Evolutionary conservation across 1,140 invertebrate species (phyloP), one percentile per base, ranked within the genome.

Genomic region (Calliphora vicina): DNA sequence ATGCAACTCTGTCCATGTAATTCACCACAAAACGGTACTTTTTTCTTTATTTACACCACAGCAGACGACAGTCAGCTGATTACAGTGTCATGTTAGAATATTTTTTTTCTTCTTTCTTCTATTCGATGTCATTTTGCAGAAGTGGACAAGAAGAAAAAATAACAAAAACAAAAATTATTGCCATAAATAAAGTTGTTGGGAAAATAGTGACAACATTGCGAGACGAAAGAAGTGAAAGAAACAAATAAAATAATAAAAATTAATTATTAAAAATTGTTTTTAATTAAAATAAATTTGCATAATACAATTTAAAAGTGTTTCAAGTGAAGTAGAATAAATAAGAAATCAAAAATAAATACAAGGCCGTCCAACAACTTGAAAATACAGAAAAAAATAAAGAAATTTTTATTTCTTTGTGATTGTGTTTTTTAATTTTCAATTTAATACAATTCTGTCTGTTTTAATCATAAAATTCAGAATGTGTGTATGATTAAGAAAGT

Each of bases 131-230:
- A 43, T 23, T 78, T 20, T 78, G 43, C 74, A 78, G 35, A 57
- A 25, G 20, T 67, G 61, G 9, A 67, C 23, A 57, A 57, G n/a
- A 57, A 67, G 61, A 57, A 67, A 67, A 5, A 67, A 23, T 67
- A 67, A 67, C 61, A 67, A 67, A 67, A 67, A 67, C 61, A 67
- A 35, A 35, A 67, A 25, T 67, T 67, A 67, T 67, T 67, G 61
- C 61, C 20, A 67, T 10, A 67, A 67, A 67, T 67, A 67, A 67
- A 67, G 8, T 67, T 67, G 61, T 20, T 23, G 61, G 35, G n/a
- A n/a, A 57, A 57, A 57, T 57, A 57, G 50, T n/a, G 50, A 35
- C 35, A 57, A 57, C 50, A 57, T 57, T 57, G 50, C 50, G 50
- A 57, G 9, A 67, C 23, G 23, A 67, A 25, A 20, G 20, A 67